These are phyloP conservation scores for Acanthopleura granulata DNA, from an alignment of 2,888 invertebrate genomes.

Conservation along the genomic window DNA sequence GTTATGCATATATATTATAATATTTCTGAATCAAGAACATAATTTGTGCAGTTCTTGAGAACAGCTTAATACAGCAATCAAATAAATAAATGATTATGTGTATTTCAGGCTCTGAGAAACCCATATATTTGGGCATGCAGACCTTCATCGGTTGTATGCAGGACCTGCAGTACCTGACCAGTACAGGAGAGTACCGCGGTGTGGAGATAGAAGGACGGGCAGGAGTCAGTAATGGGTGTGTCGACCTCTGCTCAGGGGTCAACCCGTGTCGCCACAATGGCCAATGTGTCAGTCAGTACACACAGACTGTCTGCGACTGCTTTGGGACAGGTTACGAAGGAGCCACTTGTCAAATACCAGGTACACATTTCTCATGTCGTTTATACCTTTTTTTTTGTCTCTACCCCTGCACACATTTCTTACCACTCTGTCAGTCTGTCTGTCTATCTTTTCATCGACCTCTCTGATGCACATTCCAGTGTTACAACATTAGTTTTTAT, in stretches of 20 bases:
- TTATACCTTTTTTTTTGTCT: no score
- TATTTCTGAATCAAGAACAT: no score
- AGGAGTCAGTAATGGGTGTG: conserved; percentile 78
- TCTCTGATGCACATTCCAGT: no score
- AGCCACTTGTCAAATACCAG: conserved; percentile 90
- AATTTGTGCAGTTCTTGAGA: no score
- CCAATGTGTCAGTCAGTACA: conserved; percentile 92
- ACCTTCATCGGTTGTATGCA: conserved; percentile 56
- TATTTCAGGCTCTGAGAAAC: conserved; percentile 27
- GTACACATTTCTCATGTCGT: conserved; percentile 74
- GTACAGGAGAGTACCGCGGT: conserved; percentile 33
- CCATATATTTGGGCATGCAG: conserved; percentile 22
- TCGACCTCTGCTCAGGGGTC: conserved; percentile 77
- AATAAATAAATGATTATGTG: not conserved
- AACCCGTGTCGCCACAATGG: conserved; percentile 91
- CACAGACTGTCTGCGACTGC: conserved; percentile 90
- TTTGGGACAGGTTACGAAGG: conserved; percentile 94
- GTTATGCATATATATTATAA: no score
- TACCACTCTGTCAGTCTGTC: no score
- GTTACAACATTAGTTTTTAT: no score
- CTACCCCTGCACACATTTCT: no score
- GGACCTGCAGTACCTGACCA: conserved; percentile 40
- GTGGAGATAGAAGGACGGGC: conserved; percentile 33
- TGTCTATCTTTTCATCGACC: no score
- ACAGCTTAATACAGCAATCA: no score